phyloP scores from a whole-genome alignment of 2,888 invertebrate species.

The Epinotia brunnichana region DNA sequence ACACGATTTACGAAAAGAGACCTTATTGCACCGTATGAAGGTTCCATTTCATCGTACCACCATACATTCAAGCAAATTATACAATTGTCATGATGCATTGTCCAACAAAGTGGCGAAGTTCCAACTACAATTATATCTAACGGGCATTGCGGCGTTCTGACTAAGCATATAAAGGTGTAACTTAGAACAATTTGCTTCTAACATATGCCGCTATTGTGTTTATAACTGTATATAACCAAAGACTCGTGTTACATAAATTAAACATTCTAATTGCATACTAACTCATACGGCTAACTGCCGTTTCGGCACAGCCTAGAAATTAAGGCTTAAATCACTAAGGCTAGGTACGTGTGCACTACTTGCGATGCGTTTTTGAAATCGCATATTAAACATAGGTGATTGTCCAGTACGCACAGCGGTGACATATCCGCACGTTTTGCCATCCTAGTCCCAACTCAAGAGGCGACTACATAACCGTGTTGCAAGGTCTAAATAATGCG shows the following conservation, averaged over 20 bases:
- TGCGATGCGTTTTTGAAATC: too few relatives aligned
- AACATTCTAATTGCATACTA: background rate
- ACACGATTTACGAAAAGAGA: background rate
- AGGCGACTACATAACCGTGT: too few relatives aligned
- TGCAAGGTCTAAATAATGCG: too few relatives aligned
- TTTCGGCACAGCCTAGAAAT: background rate
- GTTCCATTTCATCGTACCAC: background rate
- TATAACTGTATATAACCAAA: background rate
- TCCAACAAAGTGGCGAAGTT: slow-evolving; percentile 13
- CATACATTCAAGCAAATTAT: background rate
- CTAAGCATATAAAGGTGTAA: background rate
- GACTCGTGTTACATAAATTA: background rate
- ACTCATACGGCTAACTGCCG: background rate
- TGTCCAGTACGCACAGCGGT: too few relatives aligned
- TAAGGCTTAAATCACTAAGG: too few relatives aligned
- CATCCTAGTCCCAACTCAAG: too few relatives aligned
- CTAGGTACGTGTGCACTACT: too few relatives aligned
- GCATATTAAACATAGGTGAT: too few relatives aligned
- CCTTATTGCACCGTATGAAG: background rate
- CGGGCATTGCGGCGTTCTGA: background rate
- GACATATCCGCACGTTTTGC: too few relatives aligned
- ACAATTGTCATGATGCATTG: slow-evolving; percentile 6
- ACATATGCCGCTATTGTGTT: background rate
- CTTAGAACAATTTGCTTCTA: background rate
- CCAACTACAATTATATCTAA: slow-evolving; percentile 13